These are phyloP conservation scores for Tragelaphus scriptus DNA, from an alignment of 2,113 vertebrate genomes.

Conservation along the genomic window DNA sequence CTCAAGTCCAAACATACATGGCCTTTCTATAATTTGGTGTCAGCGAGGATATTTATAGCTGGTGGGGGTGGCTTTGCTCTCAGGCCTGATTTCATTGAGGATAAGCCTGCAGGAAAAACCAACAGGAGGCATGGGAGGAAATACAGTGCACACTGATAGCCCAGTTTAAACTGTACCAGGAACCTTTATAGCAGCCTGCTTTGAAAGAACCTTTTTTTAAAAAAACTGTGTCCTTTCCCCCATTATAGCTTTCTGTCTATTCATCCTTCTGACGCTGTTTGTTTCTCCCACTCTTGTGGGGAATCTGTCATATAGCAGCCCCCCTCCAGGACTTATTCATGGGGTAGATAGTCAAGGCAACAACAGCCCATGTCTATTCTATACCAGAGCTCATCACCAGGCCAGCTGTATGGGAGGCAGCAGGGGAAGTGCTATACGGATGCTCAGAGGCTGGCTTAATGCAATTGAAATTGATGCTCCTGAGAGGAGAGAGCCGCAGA, in stretches of 20 bases:
- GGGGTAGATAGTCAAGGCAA: not conserved
- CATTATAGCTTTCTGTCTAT: not conserved
- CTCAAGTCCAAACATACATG: not conserved
- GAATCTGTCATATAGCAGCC: not conserved
- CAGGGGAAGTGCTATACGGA: not conserved
- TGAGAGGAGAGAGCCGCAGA: not conserved
- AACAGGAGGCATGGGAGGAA: not conserved
- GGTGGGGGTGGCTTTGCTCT: not conserved
- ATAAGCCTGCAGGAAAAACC: not conserved
- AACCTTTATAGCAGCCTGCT: not conserved
- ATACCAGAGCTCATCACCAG: not conserved
- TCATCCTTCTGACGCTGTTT: not conserved
- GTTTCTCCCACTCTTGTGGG: not conserved
- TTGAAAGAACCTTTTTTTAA: not conserved
- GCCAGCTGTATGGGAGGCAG: not conserved
- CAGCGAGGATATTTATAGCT: not conserved
- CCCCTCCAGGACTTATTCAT: not conserved
- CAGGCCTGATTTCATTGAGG: not conserved
- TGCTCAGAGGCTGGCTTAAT: not conserved
- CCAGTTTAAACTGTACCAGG: not conserved
- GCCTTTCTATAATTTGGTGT: not conserved
- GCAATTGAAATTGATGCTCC: slow-evolving; percentile 15
- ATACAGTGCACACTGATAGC: not conserved
- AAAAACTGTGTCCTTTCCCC: not conserved
- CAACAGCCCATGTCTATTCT: slow-evolving; percentile 3